These are phyloP conservation scores for Saimiri boliviensis DNA, from an alignment of 2,113 vertebrate species.

Conservation along the genomic window DNA sequence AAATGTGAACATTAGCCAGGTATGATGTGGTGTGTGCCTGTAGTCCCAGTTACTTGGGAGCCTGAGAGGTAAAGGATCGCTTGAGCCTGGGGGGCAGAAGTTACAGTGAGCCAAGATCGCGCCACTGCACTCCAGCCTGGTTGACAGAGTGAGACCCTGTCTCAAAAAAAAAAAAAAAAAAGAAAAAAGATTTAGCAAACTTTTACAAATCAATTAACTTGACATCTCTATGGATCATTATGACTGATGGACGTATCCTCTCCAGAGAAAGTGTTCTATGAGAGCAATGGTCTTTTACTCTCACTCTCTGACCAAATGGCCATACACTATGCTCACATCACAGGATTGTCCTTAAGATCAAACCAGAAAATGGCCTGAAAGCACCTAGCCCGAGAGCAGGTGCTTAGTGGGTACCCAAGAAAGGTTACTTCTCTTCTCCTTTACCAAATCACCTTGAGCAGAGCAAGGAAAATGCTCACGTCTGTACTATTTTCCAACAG, in stretches of 20 bases:
- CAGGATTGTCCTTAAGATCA: not conserved
- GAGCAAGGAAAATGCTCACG: not conserved
- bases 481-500: not conserved
- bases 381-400: accelerated
- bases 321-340: not conserved
- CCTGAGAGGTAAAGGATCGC: not conserved
- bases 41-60: not conserved
- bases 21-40: too few relatives aligned
- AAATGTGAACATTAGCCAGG: too few relatives aligned
- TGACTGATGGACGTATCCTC: accelerated
- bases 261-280: accelerated
- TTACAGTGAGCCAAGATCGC: not conserved
- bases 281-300: not conserved
- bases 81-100: not conserved
- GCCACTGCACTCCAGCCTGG: not conserved
- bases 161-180: not conserved
- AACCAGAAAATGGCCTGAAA: not conserved
- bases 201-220: not conserved
- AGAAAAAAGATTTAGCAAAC: not conserved
- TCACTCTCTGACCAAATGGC: not conserved
- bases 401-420: accelerated
- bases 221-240: accelerated
- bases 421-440: not conserved
- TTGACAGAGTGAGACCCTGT: not conserved
- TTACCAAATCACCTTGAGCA: not conserved